Evolutionary conservation across 2,113 vertebrate genomes (phyloP).

Genomic region (Cricetomys ansorgei): DNA sequence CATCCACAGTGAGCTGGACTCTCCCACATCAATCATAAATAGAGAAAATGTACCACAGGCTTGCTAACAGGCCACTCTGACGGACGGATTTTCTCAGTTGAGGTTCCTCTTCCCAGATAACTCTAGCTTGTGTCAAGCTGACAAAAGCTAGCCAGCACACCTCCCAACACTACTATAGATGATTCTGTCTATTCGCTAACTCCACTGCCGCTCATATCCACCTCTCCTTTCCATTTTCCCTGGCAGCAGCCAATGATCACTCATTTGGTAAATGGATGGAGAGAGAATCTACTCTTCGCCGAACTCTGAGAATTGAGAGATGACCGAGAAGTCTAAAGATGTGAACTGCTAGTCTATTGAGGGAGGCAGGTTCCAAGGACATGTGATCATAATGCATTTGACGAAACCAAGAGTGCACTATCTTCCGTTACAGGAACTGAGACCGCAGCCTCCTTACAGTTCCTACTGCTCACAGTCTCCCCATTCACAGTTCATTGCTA

Average conservation of each 20-base stretch:
- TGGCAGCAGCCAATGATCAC: neutral
- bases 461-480: neutral
- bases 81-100: neutral
- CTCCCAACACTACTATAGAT: neutral
- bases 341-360: neutral
- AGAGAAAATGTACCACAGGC: neutral
- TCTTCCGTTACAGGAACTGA: neutral
- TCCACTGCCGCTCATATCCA: neutral
- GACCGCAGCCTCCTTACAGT: neutral
- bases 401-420: neutral
- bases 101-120: neutral
- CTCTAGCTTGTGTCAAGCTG: neutral
- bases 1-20: neutral
- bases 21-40: neutral
- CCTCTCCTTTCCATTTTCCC: neutral
- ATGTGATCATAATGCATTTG: conserved; percentile 5
- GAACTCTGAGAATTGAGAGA: neutral
- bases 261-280: neutral
- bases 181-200: neutral
- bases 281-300: neutral
- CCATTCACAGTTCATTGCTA: neutral
- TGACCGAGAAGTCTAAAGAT: conserved; percentile 11
- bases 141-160: neutral
- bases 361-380: neutral
- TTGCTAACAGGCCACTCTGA: neutral